Percentiles rank a stretch among this genome's conserved stretches.
Evolutionary conservation across 2,797 vertebrate species (phyloP).

Genomic region (Enteromius mattozi): DNA sequence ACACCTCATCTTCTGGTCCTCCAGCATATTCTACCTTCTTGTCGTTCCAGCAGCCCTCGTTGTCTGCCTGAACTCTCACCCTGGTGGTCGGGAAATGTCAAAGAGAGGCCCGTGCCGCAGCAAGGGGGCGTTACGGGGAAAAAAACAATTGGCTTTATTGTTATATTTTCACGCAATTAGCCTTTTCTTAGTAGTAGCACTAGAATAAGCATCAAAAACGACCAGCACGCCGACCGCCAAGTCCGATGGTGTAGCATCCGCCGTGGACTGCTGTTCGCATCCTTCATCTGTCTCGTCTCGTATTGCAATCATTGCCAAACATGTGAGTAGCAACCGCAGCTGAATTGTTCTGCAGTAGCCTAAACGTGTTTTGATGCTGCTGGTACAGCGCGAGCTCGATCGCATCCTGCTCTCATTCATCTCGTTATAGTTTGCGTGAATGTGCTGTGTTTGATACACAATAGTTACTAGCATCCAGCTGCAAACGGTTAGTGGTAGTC

Average conservation of each 20-base stretch:
- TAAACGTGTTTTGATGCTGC: slow-evolving; percentile 51
- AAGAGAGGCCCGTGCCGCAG: slow-evolving; percentile 85
- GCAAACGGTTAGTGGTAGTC: slow-evolving; percentile 45
- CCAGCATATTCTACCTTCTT: slow-evolving; percentile 83
- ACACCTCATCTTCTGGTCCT: slow-evolving; percentile 79
- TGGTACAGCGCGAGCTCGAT: slow-evolving; percentile 28
- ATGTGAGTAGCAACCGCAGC: slow-evolving; percentile 83
- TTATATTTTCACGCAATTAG: slow-evolving; percentile 69
- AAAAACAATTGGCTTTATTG: slow-evolving; percentile 72
- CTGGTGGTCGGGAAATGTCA: slow-evolving; percentile 85
- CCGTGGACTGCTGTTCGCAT: slow-evolving; percentile 66
- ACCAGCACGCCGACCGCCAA: slow-evolving; percentile 45
- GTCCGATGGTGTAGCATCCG: slow-evolving; percentile 60
- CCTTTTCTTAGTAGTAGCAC: slow-evolving; percentile 58
- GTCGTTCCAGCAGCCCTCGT: slow-evolving; percentile 77
- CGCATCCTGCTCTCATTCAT: slow-evolving; percentile 43
- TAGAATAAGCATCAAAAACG: slow-evolving; percentile 65
- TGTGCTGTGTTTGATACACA: slow-evolving; percentile 37
- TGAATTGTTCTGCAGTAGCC: slow-evolving; percentile 65
- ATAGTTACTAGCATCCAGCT: slow-evolving; percentile 61
- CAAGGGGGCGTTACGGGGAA: slow-evolving; percentile 74
- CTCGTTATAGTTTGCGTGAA: slow-evolving; percentile 38
- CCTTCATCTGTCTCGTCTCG: slow-evolving; percentile 65
- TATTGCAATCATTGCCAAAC: slow-evolving; percentile 77
- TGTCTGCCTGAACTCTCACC: slow-evolving; percentile 86